Evolutionary conservation across 2,797 vertebrate genomes (phyloP), one percentile per base, ranked within the genome.

Genomic region (Danio tinwini): DNA sequence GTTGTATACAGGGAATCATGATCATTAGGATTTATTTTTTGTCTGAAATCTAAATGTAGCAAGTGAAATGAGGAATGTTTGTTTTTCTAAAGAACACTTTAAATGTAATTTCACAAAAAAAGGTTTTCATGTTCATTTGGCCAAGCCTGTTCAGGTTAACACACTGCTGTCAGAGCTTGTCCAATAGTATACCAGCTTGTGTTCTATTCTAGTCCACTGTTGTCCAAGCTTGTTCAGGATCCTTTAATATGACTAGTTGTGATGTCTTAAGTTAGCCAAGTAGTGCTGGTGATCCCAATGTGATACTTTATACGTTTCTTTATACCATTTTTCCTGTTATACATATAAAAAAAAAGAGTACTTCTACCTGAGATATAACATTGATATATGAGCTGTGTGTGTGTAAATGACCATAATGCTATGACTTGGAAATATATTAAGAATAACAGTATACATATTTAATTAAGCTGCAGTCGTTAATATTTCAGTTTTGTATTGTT

Each of bases 181-280:
- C 12, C 29, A 29, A 37, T n/a, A 39, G 2, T 52, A 21, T 69
- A 49, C n/a, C 14, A 17, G 14, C 49, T 17, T 70, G 47, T 53
- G 29, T 21, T 49, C 9, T 45, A 49, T 68, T 45, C 67, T 29
- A 11, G 19, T 52, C 16, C 9, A 53, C 21, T 70, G 67, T 7
- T 53, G 49, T 74, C 44, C 10, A 40, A 74, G 13, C 44, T 74
- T 61, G 71, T 39, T 6, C 16, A 45, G 58, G 39, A 61, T 56
- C 64, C 8, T 50, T 68, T 29, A 29, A 42, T 14, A 5, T 47
- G 17, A 13, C 13, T 39, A 39, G 17, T 8, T 47, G 12, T 29
- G 17, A 21, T 47, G 11, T 7, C 17, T 29, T 65, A 11, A 45
- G 45, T 67, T 68, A 14, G 45, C 49, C 13, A 44, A 10, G 5